A percentile compares a stretch with the other conserved stretches of the same genome.
Conservation (phyloP, 1,140 invertebrate species). For the Camponotus floridanus region DNA sequence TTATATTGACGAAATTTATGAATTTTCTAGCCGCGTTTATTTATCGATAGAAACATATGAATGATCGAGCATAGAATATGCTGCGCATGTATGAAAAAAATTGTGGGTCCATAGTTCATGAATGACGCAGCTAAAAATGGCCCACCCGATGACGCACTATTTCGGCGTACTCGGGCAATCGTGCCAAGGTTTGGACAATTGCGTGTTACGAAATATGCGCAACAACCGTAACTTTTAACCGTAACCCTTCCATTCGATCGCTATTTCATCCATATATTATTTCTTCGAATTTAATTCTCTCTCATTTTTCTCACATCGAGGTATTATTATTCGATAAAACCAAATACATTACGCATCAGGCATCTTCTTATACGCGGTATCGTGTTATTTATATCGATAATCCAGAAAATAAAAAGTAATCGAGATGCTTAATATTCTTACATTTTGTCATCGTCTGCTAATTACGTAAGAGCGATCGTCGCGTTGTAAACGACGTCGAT, state of each 20-base stretch:
- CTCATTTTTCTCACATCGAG: background rate
- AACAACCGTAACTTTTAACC: constrained; percentile 12
- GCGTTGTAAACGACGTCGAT: background rate
- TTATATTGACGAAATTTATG: background rate
- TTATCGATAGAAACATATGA: background rate
- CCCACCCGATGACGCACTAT: constrained; percentile 54
- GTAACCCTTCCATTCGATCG: constrained; percentile 3
- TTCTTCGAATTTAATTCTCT: background rate
- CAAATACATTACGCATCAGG: background rate
- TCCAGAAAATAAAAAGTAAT: background rate
- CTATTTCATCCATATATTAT: background rate
- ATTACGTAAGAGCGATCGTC: constrained; percentile 13
- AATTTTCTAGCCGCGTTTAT: background rate
- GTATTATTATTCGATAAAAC: background rate
- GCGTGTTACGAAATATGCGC: constrained; percentile 30
- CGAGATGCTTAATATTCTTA: background rate
- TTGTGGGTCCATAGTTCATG: constrained; percentile 45
- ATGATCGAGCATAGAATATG: background rate
- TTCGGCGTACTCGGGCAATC: constrained; percentile 46
- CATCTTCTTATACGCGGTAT: background rate
- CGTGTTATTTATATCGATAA: background rate
- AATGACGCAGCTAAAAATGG: constrained; percentile 49
- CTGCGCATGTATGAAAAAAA: constrained; percentile 16
- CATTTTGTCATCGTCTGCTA: background rate
- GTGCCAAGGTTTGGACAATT: constrained; percentile 49